phyloP scores from a whole-genome alignment of 2,797 vertebrate genomes.

The Danio kyathit region DNA sequence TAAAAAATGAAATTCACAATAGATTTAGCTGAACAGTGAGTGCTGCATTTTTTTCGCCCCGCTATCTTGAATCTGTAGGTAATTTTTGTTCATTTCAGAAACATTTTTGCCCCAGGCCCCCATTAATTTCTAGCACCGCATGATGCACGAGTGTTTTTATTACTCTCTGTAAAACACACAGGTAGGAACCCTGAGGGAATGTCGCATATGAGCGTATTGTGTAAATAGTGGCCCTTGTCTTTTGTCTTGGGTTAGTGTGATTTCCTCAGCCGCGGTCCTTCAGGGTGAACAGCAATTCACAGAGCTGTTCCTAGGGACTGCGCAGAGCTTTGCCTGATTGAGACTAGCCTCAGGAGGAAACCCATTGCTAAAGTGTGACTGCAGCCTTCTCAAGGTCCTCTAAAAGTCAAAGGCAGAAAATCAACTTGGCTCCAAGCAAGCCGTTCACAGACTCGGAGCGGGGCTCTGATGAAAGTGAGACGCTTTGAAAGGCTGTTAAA shows the following conservation, averaged over 20 bases:
- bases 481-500: constrained; percentile 45
- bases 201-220: constrained; percentile 31
- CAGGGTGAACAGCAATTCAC: constrained; percentile 55
- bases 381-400: constrained; percentile 60
- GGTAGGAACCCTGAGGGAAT: constrained; percentile 26
- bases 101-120: too few species aligned
- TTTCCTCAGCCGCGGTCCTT: constrained; percentile 49
- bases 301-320: constrained; percentile 53
- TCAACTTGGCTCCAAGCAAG: constrained; percentile 54
- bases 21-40: too few species aligned
- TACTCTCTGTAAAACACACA: neutral
- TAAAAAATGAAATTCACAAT: too few species aligned
- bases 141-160: neutral
- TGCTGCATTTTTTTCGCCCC: too few species aligned
- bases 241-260: constrained; percentile 55
- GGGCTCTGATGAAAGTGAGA: constrained; percentile 44
- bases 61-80: too few species aligned
- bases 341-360: constrained; percentile 55
- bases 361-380: constrained; percentile 56
- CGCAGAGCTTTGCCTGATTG: constrained; percentile 60
- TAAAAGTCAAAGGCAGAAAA: constrained; percentile 62
- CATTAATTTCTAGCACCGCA: too few species aligned
- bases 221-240: constrained; percentile 49
- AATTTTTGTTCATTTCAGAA: too few species aligned
- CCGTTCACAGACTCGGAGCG: constrained; percentile 17